Evolutionary conservation across 2,888 invertebrate species (phyloP).

Genomic region (Dysmachus trigonus): DNA sequence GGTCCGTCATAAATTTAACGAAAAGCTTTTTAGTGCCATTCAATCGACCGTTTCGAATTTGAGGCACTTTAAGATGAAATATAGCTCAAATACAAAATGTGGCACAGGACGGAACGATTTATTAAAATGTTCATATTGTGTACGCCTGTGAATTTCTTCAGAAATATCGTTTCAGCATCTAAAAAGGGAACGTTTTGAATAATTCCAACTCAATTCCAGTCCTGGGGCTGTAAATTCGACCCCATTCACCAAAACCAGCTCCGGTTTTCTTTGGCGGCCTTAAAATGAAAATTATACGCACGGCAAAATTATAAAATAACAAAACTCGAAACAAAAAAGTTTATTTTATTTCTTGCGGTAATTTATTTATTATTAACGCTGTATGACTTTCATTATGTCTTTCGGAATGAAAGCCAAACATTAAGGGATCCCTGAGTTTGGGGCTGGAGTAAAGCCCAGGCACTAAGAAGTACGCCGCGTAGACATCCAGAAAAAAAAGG

Average conservation of each 20-base stretch:
- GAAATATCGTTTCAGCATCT: background rate
- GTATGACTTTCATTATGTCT: constrained; percentile 54
- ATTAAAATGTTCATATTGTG: background rate
- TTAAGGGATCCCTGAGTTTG: background rate
- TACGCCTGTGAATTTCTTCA: background rate
- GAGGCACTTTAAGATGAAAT: background rate
- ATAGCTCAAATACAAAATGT: background rate
- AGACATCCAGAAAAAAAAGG: background rate
- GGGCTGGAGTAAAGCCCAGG: background rate
- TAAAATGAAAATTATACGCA: background rate
- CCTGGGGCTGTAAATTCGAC: background rate
- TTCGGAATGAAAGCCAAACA: constrained; percentile 54
- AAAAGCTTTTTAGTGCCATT: constrained; percentile 36
- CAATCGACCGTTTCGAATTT: constrained; percentile 25
- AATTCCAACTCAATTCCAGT: background rate
- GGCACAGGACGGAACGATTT: background rate
- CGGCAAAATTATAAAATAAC: constrained; percentile 28
- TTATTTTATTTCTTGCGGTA: constrained; percentile 54
- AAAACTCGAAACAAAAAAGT: constrained; percentile 45
- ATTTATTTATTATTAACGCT: constrained; percentile 55
- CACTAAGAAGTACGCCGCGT: background rate
- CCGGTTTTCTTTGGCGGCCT: background rate
- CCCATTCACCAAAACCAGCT: background rate
- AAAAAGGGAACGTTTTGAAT: background rate
- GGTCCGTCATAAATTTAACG: background rate